phyloP scores from a whole-genome alignment of 2,113 vertebrate genomes.

The Lepus europaeus region DNA sequence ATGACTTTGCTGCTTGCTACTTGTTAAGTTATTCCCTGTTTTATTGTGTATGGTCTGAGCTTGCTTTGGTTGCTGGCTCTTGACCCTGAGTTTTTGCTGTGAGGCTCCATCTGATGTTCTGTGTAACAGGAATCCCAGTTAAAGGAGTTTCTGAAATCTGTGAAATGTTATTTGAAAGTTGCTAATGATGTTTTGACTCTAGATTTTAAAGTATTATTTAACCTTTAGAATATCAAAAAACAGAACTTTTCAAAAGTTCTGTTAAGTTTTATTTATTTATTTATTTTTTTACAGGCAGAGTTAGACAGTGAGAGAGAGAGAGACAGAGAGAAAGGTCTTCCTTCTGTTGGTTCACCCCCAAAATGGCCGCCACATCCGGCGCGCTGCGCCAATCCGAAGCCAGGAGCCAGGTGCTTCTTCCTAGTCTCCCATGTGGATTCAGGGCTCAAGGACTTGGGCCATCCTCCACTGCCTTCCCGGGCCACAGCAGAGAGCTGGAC shows the following conservation, averaged over 20 bases:
- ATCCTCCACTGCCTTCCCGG: no score
- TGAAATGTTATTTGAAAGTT: background rate
- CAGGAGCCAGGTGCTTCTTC: no score
- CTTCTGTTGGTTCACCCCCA: no score
- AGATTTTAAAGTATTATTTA: background rate
- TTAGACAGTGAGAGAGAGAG: no score
- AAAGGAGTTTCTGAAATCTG: slow-evolving; percentile 12
- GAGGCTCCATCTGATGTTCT: background rate
- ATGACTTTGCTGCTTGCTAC: background rate
- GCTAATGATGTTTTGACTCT: background rate
- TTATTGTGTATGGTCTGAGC: background rate
- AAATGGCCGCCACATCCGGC: no score
- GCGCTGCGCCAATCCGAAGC: no score
- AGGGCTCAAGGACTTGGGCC: no score
- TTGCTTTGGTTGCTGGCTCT: background rate
- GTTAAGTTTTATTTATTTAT: background rate
- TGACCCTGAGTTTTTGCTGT: background rate
- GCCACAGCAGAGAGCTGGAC: no score
- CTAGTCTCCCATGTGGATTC: no score
- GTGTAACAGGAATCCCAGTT: background rate
- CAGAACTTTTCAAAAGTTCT: background rate
- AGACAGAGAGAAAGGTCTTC: no score
- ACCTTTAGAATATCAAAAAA: background rate
- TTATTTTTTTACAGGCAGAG: no score
- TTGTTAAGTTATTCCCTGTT: background rate